Base-by-base conservation (phyloP, 1,140 invertebrate genomes). In the Drosophila takahashii region DNA sequence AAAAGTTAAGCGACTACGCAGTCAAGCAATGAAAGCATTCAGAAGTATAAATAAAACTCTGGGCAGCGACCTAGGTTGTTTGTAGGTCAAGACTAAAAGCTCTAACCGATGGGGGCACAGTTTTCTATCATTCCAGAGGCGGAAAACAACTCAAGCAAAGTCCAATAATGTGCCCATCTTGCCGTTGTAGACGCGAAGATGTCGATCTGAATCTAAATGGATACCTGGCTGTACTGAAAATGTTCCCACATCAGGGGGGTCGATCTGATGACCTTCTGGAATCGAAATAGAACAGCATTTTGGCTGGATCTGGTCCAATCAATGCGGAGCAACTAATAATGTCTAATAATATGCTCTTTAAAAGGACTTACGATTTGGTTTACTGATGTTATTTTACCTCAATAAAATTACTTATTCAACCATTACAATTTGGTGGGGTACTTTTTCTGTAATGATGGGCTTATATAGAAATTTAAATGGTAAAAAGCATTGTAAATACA, bases 51-150 rank as follows among this genome's bases (percentile, higher is more conserved):
- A 32, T 26, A 39, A 16, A 37, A 34, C 48, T 45, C 27, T 51
- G 51, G 34, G 13, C 39, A 48, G 41, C 47, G 18, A 41, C 16
- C 16, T 64, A 65, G 72, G 72, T 77, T 77, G 64, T 60, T 77
- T 77, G 73, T 77, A 77, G 62, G 73, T 77, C 62, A 77, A 56
- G 56, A 77, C 32, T 18, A 3, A 36, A 53, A 48, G 27, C 22
- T 58, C 34, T 51, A 61, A 77, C 29, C 34, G 6, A 60, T 51
- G 34, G 29, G 5, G 6, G 4, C 16, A 53, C 73, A 77, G 54
- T 27, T 42, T 34, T 57, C 29, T 48, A 27, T 51, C 39, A 41
- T 77, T 69, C 10, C 74, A 77, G 74, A 37, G 47, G n/a, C 50
- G 9, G n/a, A 11, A 4, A 39, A 26, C 7, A 0, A 13, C 15